Evolutionary conservation across 2,888 invertebrate genomes (phyloP).

Genomic region (Cyclophora punctaria): DNA sequence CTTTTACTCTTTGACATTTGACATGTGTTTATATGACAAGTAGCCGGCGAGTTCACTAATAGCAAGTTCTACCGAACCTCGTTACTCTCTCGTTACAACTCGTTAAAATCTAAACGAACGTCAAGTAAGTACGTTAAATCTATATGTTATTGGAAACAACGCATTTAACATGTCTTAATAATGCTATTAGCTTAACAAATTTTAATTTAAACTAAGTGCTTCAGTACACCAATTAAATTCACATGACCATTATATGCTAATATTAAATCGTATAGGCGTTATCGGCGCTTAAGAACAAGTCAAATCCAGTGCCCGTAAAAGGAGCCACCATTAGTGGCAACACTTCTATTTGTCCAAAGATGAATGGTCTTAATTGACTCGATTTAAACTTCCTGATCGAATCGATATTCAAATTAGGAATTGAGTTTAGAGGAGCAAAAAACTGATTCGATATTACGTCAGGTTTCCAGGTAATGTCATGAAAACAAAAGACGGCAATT

Average conservation of each 20-base stretch:
- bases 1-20: too few species aligned
- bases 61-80: too few species aligned
- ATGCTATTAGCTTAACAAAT: too few species aligned
- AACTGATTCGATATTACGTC: conserved; percentile 1
- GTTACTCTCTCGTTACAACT: too few species aligned
- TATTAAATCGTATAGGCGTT: conserved; percentile 38
- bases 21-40: too few species aligned
- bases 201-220: too few species aligned
- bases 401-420: conserved; percentile 15
- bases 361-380: conserved; percentile 29
- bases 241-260: conserved; percentile 44
- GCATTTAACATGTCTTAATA: too few species aligned
- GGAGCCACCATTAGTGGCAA: conserved; percentile 33
- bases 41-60: too few species aligned
- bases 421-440: conserved; percentile 13
- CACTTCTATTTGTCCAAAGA: conserved; percentile 41
- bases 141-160: too few species aligned
- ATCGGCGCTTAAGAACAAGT: conserved; percentile 19
- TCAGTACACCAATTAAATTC: background rate
- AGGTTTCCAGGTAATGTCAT: background rate
- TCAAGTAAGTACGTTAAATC: too few species aligned
- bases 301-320: conserved; percentile 24
- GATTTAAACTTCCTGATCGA: conserved; percentile 35
- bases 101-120: too few species aligned
- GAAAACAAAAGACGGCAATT: too few species aligned